Base-by-base conservation (phyloP, 2,113 vertebrate species). In the Grallaria varia region DNA sequence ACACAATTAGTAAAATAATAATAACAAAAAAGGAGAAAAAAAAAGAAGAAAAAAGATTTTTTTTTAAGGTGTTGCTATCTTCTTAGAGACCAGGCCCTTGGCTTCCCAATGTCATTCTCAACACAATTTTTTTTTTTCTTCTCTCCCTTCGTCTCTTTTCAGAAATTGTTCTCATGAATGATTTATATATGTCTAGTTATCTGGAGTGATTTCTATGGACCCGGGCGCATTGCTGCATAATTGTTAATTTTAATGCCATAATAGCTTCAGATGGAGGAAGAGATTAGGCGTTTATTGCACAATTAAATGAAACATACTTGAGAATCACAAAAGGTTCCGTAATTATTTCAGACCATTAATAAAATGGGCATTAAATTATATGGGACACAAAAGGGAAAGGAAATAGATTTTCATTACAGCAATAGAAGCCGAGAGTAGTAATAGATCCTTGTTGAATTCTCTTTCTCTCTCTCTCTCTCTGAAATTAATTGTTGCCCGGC, bases 291-390 rank as follows among this genome's bases (percentile, higher is more conserved):
- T 99, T 99, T 99, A 99, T 99, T 99, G 99, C 99, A 99, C 99
- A 99, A 99, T 99, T 99, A 99, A 99, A 99, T 99, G 99, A 99
- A 99, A 99, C 99, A 99, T 99, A 99, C 99, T 99, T 99, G 99
- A 99, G 99, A 99, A 99, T 99, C 99, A 99, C 99, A 99, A 99
- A 99, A 99, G 99, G 98, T 99, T 99, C 99, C 99, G 98, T 99
- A 99, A 99, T 99, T 99, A 99, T 99, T 99, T 99, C 99, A 99
- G 99, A 99, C 99, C 99, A 99, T 99, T 99, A 99, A 99, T 99
- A 99, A 99, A 99, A 99, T 99, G 99, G 99, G 99, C 99, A 99
- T 99, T 99, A 99, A 99, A 99, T 99, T 99, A 99, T 99, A 99
- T 99, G 99, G 99, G 99, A 99, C 99, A 99, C 99, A 99, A 99